Conservation (phyloP, 1,140 invertebrate species). For the Lanistes nyassanus region DNA sequence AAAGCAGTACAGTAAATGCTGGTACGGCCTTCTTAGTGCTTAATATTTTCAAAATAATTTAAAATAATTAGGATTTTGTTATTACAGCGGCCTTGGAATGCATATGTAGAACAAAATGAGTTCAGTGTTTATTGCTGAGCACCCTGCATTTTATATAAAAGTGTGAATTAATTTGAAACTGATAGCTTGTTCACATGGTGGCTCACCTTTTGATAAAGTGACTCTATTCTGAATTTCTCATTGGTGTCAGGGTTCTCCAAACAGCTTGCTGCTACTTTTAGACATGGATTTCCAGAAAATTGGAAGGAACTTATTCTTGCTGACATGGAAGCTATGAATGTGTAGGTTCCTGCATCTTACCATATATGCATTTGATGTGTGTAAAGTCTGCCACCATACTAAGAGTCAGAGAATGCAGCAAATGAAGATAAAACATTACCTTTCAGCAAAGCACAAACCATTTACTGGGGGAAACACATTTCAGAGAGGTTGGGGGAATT, state of each 20-base stretch:
- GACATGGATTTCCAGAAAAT: constrained; percentile 14
- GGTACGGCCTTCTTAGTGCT: neutral
- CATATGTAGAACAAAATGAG: too few relatives aligned
- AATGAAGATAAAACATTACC: neutral
- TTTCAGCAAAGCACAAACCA: neutral
- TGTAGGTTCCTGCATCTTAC: neutral
- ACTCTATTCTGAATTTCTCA: too few relatives aligned
- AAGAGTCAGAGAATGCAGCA: neutral
- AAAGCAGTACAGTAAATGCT: neutral
- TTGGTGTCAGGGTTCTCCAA: constrained; percentile 15
- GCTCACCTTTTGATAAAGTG: too few relatives aligned
- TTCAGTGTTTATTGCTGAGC: too few relatives aligned
- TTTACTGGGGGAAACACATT: neutral
- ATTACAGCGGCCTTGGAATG: too few relatives aligned
- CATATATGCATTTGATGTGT: neutral
- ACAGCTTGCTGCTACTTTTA: neutral
- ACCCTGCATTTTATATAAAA: too few relatives aligned
- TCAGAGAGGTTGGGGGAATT: neutral
- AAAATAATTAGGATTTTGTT: too few relatives aligned
- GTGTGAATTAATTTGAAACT: too few relatives aligned
- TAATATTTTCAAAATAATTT: too few relatives aligned
- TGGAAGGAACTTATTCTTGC: constrained; percentile 20
- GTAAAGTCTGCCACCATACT: too few relatives aligned
- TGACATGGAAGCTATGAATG: neutral
- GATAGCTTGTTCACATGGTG: too few relatives aligned